Conservation (phyloP, 2,888 invertebrate genomes). For the Thecocarcelia acutangulata region DNA sequence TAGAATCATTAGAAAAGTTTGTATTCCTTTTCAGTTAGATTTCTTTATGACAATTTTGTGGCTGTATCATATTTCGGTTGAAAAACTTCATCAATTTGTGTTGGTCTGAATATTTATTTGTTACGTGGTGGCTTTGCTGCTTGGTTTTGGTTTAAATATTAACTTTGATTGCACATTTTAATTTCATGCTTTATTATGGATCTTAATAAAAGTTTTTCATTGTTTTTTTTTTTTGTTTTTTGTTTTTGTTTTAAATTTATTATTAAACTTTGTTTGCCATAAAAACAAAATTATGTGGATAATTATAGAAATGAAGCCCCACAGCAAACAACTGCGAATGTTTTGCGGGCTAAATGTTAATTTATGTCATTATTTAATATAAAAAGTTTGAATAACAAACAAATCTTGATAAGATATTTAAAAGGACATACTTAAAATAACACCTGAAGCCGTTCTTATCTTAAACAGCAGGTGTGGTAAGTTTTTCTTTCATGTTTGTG, state of each 20-base stretch:
- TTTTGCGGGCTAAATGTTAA: neutral
- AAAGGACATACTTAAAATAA: too few relatives aligned
- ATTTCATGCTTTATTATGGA: slow-evolving; percentile 60
- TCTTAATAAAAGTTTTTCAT: slow-evolving; percentile 27
- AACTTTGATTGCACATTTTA: slow-evolving; percentile 55
- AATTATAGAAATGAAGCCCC: slow-evolving; percentile 10
- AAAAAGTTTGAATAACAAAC: too few relatives aligned
- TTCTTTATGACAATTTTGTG: slow-evolving; percentile 46
- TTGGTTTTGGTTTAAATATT: slow-evolving; percentile 6
- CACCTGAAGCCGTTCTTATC: too few relatives aligned
- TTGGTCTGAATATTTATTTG: slow-evolving; percentile 22
- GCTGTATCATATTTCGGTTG: slow-evolving; percentile 52
- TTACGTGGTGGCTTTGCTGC: slow-evolving; percentile 1
- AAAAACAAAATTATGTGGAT: slow-evolving; percentile 26
- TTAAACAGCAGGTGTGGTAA: too few relatives aligned
- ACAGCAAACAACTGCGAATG: neutral
- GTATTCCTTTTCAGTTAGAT: slow-evolving; percentile 6
- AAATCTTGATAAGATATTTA: too few relatives aligned
- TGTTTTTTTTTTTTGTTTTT: neutral
- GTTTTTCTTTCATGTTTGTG: too few relatives aligned
- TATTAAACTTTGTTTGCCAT: slow-evolving; percentile 35
- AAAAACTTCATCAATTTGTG: slow-evolving; percentile 60
- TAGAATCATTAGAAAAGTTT: slow-evolving; percentile 65
- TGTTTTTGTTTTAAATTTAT: slow-evolving; percentile 20
- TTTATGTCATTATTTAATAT: neutral